Base-by-base conservation (phyloP, 2,113 vertebrate genomes). In the Sapayoa aenigma region DNA sequence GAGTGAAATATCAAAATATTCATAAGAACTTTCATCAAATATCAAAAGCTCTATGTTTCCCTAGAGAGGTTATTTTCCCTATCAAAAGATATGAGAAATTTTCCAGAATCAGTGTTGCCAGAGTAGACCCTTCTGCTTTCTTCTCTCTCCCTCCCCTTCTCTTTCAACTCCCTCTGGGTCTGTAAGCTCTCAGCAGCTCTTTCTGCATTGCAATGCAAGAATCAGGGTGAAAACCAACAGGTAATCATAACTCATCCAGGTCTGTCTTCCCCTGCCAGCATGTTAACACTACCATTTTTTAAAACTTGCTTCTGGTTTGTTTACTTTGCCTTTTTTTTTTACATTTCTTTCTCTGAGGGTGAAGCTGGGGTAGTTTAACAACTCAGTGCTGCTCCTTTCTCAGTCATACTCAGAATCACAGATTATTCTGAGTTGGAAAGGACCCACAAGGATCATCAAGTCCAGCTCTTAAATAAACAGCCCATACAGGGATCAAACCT, bases 81-180 rank as follows among this genome's bases (percentile, higher is more conserved):
- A 89, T 84, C 82, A 95, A 96, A 94, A 72, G 30, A 58, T 71
- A 76, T 63, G 75, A 95, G 93, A 96, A 93, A 93, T 92, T 92
- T 55, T 94, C 87, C 92, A 97, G 94, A 94, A 90, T 81, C 56
- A 30, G 60, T 72, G 85, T 59, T 95, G 75, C 72, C 53, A 56
- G 82, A 86, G 79, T 3, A 65, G 60, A 59, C 44, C 56, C 71
- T 82, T 71, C 71, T 65, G 22, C 41, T 77, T 77, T 50, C 42
- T 84, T 24, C 22, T 62, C 22, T 49, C 35, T 52, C 30, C 33
- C 44, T 72, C 52, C 74, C 22, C 53, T 92, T 16, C 30, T 90
- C 49, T 78, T 69, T 22, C 41, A 55, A 16, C 23, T 90, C 39
- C 28, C 60, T 73, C 47, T 31, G 55, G 87, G 65, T 60, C 83